Evolutionary conservation across 1,140 invertebrate species (phyloP).

Genomic region (Agrypnia vestita): DNA sequence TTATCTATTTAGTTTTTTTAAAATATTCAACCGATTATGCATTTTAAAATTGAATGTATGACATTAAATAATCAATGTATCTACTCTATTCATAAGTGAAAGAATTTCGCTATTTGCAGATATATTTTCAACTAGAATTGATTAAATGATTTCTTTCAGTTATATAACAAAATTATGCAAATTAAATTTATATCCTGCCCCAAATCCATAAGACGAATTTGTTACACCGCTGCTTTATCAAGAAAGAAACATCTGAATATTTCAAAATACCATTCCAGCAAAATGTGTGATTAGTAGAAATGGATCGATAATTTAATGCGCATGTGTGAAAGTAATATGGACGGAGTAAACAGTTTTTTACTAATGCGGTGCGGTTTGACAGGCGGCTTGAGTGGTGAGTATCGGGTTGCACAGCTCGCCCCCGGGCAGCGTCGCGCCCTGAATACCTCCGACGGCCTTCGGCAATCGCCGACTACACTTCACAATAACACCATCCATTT

Average conservation of each 20-base stretch:
- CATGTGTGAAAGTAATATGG: too few species aligned
- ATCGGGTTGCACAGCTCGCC: not conserved
- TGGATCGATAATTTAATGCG: too few species aligned
- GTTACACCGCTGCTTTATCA: conserved; percentile 17
- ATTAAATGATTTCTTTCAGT: too few species aligned
- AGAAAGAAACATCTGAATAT: not conserved
- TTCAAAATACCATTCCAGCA: not conserved
- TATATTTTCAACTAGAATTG: too few species aligned
- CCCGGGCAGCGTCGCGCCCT: conserved; percentile 19
- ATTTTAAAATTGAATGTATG: too few species aligned
- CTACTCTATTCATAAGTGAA: too few species aligned
- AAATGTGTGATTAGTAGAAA: not conserved
- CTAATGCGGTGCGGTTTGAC: not conserved
- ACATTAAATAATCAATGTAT: too few species aligned
- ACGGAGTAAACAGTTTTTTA: not conserved
- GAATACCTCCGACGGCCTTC: conserved; percentile 42
- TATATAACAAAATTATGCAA: too few species aligned
- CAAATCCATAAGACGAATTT: conserved; percentile 25
- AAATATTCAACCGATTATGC: too few species aligned
- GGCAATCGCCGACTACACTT: conserved; percentile 19
- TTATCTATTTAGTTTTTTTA: too few species aligned
- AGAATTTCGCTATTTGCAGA: too few species aligned
- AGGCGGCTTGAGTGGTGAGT: not conserved
- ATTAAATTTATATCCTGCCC: conserved; percentile 12
- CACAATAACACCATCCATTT: conserved; percentile 32